phyloP scores from a whole-genome alignment of 2,797 vertebrate species.

The Poeciliopsis presidionis region DNA sequence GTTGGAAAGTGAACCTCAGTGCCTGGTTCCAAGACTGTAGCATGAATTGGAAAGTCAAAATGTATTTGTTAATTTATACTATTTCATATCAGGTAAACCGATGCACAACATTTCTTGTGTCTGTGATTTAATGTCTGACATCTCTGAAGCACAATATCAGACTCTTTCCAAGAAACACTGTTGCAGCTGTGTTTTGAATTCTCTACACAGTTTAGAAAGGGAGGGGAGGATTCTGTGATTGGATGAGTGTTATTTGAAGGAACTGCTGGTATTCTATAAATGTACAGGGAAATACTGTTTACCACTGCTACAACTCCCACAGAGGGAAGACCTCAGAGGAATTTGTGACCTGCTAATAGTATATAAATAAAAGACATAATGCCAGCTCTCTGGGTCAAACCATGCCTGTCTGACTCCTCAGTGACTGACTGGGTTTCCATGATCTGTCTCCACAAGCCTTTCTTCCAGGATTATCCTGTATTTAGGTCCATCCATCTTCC shows the following conservation, averaged over 20 bases:
- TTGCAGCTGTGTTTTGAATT: not conserved
- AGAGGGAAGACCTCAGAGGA: not conserved
- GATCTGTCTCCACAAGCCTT: not conserved
- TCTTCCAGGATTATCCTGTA: not conserved
- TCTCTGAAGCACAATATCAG: not conserved
- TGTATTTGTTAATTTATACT: not conserved
- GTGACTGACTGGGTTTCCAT: not conserved
- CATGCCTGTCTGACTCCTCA: not conserved
- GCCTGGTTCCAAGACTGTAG: not conserved
- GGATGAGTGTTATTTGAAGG: not conserved
- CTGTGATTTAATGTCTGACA: not conserved
- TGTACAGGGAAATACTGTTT: not conserved
- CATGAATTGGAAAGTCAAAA: not conserved
- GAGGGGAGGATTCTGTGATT: not conserved
- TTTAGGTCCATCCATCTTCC: not conserved
- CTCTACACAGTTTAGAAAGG: not conserved
- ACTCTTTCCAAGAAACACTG: not conserved
- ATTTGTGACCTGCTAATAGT: not conserved
- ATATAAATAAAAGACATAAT: not conserved
- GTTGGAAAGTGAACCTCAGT: not conserved
- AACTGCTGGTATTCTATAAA: not conserved
- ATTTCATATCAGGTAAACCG: not conserved
- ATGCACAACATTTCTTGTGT: not conserved
- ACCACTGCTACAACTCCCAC: not conserved
- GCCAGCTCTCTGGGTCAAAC: not conserved